A percentile compares a stretch with the other conserved stretches of the same genome.
These are phyloP conservation scores for Pelosia muscerda DNA, from an alignment of 2,888 invertebrate genomes.

Conservation along the genomic window DNA sequence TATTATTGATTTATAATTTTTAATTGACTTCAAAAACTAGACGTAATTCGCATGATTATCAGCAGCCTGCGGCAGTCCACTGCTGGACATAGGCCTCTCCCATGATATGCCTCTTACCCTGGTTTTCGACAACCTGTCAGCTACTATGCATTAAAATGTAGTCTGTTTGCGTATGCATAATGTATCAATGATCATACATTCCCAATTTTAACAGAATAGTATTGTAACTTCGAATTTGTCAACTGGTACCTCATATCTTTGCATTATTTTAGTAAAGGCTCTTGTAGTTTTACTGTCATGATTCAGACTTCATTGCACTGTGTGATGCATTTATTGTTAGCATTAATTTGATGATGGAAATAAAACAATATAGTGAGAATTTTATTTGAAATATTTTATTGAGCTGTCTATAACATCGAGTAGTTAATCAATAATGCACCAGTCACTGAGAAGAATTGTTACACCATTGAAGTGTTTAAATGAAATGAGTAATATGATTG, in stretches of 20 bases:
- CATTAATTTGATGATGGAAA: not conserved
- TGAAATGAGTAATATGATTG: not conserved
- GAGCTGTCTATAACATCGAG: not conserved
- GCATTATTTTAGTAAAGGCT: not conserved
- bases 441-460: not conserved
- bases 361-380: constrained; percentile 1
- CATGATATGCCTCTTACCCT: too few species aligned
- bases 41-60: too few species aligned
- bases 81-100: too few species aligned
- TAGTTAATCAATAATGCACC: not conserved
- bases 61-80: too few species aligned
- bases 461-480: not conserved
- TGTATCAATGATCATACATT: too few species aligned
- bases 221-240: too few species aligned
- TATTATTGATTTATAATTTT: not conserved
- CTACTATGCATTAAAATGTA: too few species aligned
- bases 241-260: too few species aligned
- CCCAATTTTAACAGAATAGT: too few species aligned
- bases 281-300: not conserved
- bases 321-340: not conserved
- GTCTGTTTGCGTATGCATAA: too few species aligned
- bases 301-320: not conserved
- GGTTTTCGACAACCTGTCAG: too few species aligned
- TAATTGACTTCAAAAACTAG: too few species aligned
- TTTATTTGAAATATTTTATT: constrained; percentile 7